phyloP scores from a whole-genome alignment of 1,140 invertebrate species.

The Sarcophaga bullata region DNA sequence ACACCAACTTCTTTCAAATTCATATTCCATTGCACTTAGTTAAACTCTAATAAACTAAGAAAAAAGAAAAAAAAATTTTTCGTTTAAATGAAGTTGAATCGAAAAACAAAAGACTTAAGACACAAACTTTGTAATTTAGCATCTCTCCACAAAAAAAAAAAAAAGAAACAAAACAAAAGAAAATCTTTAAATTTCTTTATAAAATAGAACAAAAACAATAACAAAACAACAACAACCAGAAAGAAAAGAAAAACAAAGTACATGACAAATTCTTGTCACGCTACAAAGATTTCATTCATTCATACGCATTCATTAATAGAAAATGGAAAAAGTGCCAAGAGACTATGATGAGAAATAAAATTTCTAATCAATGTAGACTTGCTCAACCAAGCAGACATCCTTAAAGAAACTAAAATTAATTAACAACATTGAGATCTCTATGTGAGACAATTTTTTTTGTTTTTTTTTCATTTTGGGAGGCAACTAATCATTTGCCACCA shows the following conservation, averaged over 20 bases:
- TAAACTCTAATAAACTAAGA: no score
- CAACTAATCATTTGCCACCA: constrained; percentile 29
- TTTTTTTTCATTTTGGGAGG: neutral
- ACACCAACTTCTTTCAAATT: no score
- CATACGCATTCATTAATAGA: neutral
- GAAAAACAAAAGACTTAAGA: constrained; percentile 33
- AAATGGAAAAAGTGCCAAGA: neutral
- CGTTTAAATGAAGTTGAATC: neutral
- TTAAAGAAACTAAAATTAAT: neutral
- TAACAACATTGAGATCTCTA: neutral
- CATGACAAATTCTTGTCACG: constrained; percentile 33
- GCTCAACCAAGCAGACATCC: constrained; percentile 28
- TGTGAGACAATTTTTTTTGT: neutral
- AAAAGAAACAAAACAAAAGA: neutral
- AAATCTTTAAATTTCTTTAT: neutral
- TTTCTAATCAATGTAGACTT: neutral
- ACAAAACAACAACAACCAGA: no score
- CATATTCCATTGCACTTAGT: no score
- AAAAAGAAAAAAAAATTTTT: no score
- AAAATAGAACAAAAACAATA: neutral
- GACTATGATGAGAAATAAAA: constrained; percentile 21
- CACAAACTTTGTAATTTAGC: constrained; percentile 26
- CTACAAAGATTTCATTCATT: constrained; percentile 30
- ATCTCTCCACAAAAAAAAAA: neutral
- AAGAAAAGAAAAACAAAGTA: neutral